These are phyloP conservation scores for Brachyhypopomus occidentalis DNA, from an alignment of 2,113 vertebrate species.

Conservation along the genomic window DNA sequence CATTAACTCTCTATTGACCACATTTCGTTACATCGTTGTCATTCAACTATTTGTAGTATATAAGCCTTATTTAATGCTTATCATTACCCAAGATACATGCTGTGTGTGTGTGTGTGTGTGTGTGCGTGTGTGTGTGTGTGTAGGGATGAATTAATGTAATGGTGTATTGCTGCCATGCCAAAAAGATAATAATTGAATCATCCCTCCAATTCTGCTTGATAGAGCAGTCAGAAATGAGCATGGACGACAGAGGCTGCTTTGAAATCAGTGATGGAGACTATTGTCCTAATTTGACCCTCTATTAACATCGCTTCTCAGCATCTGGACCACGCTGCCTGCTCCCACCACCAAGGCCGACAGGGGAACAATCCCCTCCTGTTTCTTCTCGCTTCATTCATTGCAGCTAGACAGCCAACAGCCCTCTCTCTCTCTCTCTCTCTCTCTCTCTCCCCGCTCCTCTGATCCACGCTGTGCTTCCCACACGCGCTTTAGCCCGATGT, in stretches of 20 bases:
- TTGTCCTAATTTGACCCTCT: conserved; percentile 90
- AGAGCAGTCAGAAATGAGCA: conserved; percentile 80
- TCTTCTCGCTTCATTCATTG: conserved; percentile 56
- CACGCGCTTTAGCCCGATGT: not conserved
- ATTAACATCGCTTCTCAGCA: conserved; percentile 92
- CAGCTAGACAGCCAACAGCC: not conserved
- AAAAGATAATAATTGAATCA: conserved; percentile 83
- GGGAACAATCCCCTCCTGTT: conserved; percentile 78
- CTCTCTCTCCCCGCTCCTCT: not conserved
- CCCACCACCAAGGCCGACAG: conserved; percentile 80
- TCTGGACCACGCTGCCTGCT: conserved; percentile 86
- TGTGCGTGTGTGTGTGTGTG: not conserved
- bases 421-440: not conserved
- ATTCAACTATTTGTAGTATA: conserved; percentile 25
- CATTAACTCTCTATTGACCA: conserved; percentile 42
- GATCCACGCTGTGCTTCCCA: not conserved
- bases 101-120: not conserved
- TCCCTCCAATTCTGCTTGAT: conserved; percentile 81
- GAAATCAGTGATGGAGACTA: conserved; percentile 89
- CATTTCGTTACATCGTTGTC: conserved; percentile 53
- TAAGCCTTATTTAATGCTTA: conserved; percentile 37
- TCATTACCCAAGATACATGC: conserved; percentile 28
- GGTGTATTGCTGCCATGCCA: conserved; percentile 75
- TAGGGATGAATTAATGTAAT: conserved; percentile 48
- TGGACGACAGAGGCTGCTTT: conserved; percentile 81